Evolutionary conservation across 2,797 vertebrate species (phyloP), one percentile per base, ranked within the genome.

Genomic region (Melanotaenia pygmaea): DNA sequence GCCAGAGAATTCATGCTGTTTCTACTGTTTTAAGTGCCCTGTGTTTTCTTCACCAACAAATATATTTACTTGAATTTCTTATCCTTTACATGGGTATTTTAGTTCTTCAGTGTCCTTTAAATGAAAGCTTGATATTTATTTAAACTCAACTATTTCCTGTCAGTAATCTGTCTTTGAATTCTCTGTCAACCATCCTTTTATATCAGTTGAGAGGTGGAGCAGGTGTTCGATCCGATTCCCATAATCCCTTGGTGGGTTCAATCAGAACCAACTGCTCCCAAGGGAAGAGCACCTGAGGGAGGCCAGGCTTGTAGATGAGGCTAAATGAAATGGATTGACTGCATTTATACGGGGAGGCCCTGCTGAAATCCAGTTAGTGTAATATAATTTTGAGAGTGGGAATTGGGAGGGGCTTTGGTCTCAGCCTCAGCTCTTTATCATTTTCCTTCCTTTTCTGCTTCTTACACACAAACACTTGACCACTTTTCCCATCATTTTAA

Each of bases 251-350:
- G 1, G 79, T 80, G 81, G 84, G 76, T 85, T 86, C 80, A 90
- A 82, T 90, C 79, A 59, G 45, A 70, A 75, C 76, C 86, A 85
- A 92, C 47, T 51, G 82, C 86, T 86, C 90, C 85, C 80, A 0
- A 2, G 88, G 82, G 91, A 85, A 62, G 68, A 72, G 80, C 80
- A 91, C 89, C 92, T 90, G 84, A 88, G 86, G 88, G 86, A 87
- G 76, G 59, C 62, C n/a, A 8, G 76, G 73, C 70, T 85, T 37
- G 75, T 38, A 28, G 83, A 88, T 84, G 66, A 89, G 63, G 56
- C 73, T 74, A 90, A 88, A 91, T 90, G 51, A 92, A 92, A 91
- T 91, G 84, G 76, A 89, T 86, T 82, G 79, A 68, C 72, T 58
- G 20, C 70, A 56, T 87, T 87, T 84, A 90, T 51, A 45, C 2